These are phyloP conservation scores for Galago senegalensis DNA, from an alignment of 2,797 vertebrate species.

Conservation along the genomic window DNA sequence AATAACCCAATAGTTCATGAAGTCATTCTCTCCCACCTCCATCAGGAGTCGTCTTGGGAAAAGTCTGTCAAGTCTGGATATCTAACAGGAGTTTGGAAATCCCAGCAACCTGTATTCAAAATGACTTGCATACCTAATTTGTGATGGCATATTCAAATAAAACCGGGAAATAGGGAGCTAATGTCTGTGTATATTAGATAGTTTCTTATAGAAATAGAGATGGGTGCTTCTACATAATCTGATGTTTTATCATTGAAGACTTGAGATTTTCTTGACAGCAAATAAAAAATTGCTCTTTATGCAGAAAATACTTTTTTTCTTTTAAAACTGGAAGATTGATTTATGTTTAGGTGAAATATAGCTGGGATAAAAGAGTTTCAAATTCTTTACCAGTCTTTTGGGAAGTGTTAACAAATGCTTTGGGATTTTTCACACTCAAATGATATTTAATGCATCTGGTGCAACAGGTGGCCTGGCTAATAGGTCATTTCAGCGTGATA, in stretches of 20 bases:
- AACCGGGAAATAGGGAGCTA: background rate
- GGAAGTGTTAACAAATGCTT: background rate
- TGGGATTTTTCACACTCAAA: background rate
- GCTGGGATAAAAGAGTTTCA: background rate
- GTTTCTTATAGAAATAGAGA: background rate
- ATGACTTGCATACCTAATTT: background rate
- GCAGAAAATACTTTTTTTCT: background rate
- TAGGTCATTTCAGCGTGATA: background rate
- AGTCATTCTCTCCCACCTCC: background rate
- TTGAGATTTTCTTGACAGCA: background rate
- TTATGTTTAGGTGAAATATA: conserved; percentile 47
- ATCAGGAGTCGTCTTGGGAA: background rate
- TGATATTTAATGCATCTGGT: background rate
- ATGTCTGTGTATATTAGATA: background rate
- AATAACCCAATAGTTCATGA: background rate
- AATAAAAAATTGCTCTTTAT: background rate
- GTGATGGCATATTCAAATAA: background rate
- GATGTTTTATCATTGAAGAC: background rate
- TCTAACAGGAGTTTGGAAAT: background rate
- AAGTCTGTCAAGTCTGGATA: background rate
- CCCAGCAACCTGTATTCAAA: background rate
- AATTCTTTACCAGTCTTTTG: background rate
- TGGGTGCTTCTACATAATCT: background rate
- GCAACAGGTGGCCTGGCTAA: background rate
- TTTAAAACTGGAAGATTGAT: background rate